Conservation (phyloP, 1,140 invertebrate species). For the Aphaenogaster ashmeadi region DNA sequence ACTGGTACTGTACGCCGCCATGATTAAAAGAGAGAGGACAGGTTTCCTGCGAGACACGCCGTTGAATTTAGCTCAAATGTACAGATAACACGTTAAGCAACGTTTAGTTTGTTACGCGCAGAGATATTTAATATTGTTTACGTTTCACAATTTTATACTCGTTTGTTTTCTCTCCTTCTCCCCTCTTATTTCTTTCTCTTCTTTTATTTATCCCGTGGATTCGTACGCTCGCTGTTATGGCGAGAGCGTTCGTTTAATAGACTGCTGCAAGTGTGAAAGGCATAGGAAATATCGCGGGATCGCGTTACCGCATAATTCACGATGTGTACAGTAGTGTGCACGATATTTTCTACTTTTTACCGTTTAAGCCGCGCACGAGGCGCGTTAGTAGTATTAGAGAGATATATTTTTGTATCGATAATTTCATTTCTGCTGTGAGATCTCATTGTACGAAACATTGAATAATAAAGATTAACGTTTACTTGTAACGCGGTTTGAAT, state of each 20-base stretch:
- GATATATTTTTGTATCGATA: slow-evolving; percentile 67
- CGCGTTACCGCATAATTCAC: slow-evolving; percentile 29
- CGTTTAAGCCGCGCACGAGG: slow-evolving; percentile 25
- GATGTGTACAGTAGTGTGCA: slow-evolving; percentile 33
- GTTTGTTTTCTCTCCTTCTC: slow-evolving; percentile 54
- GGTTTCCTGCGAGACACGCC: not conserved
- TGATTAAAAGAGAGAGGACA: slow-evolving; percentile 3
- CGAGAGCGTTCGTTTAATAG: slow-evolving; percentile 58
- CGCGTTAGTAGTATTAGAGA: slow-evolving; percentile 46
- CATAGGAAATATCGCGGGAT: slow-evolving; percentile 32
- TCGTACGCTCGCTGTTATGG: slow-evolving; percentile 18
- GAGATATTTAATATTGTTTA: slow-evolving; percentile 69
- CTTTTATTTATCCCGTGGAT: slow-evolving; percentile 66
- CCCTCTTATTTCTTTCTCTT: not conserved
- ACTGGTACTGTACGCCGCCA: not conserved
- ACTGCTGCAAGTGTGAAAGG: slow-evolving; percentile 58
- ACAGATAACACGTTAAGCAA: slow-evolving; percentile 74
- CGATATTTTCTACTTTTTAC: slow-evolving; percentile 64
- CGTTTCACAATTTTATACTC: slow-evolving; percentile 70
- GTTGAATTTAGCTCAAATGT: slow-evolving; percentile 58
- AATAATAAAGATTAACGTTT: slow-evolving; percentile 67
- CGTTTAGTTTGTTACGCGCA: slow-evolving; percentile 64
- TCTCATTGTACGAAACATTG: slow-evolving; percentile 63
- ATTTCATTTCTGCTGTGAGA: slow-evolving; percentile 63
- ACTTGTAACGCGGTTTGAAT: not conserved